phyloP scores from a whole-genome alignment of 2,888 invertebrate genomes.

The Melinaea menophilus region DNA sequence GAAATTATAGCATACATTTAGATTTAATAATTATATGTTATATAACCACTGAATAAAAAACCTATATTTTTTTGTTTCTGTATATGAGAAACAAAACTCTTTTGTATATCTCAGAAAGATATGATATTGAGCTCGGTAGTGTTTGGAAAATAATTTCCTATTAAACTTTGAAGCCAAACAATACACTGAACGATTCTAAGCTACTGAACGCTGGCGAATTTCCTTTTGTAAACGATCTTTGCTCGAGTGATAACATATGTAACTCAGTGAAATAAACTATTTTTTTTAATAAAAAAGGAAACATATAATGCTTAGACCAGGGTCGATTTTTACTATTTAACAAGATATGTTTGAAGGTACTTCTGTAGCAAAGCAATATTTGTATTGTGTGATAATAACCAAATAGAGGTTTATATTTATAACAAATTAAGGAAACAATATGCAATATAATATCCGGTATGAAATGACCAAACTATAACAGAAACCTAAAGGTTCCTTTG shows the following conservation, averaged over 20 bases:
- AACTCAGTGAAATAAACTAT: too few relatives aligned
- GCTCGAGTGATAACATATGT: neutral
- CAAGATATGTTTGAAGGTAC: too few relatives aligned
- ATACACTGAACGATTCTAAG: slow-evolving; percentile 24
- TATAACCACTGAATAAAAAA: too few relatives aligned
- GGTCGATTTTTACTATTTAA: too few relatives aligned
- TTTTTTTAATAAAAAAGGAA: too few relatives aligned
- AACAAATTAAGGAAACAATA: slow-evolving; percentile 1
- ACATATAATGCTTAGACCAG: too few relatives aligned
- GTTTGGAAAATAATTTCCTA: slow-evolving; percentile 30
- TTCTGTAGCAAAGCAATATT: too few relatives aligned
- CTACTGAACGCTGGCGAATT: slow-evolving; percentile 24
- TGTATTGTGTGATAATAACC: too few relatives aligned
- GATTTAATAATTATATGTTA: too few relatives aligned
- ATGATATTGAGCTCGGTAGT: slow-evolving; percentile 12
- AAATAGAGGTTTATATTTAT: neutral
- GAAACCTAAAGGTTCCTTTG: slow-evolving; percentile 2
- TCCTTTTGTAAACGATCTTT: slow-evolving; percentile 22
- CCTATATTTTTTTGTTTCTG: too few relatives aligned
- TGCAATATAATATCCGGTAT: slow-evolving; percentile 5
- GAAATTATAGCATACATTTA: too few relatives aligned
- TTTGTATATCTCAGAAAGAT: neutral
- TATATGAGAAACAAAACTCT: too few relatives aligned
- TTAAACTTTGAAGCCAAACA: slow-evolving; percentile 32
- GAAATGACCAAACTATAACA: slow-evolving; percentile 5